A percentile compares a stretch with the other conserved stretches of the same genome.
These are phyloP conservation scores for Prinia subflava DNA, from an alignment of 2,113 vertebrate genomes.

Conservation along the genomic window DNA sequence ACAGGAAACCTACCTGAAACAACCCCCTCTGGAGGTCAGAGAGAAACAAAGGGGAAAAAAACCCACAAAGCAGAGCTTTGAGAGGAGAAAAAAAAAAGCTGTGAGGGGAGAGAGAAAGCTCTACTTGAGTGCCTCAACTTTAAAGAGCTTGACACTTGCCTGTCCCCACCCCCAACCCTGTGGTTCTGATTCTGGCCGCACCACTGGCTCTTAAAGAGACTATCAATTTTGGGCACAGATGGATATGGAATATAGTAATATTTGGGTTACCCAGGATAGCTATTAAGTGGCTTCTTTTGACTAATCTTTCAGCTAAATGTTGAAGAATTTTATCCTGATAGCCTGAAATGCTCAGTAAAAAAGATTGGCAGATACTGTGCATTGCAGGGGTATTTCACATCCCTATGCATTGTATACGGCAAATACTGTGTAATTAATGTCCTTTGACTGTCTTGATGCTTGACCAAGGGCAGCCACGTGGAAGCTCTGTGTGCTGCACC, in stretches of 20 bases:
- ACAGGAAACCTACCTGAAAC: neutral
- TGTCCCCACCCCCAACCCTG: neutral
- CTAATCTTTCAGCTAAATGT: neutral
- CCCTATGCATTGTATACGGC: neutral
- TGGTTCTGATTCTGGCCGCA: neutral
- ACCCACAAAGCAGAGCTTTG: neutral
- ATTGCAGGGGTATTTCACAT: neutral
- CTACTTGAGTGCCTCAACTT: neutral
- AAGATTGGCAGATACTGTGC: neutral
- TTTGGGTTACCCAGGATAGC: neutral
- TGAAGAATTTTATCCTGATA: neutral
- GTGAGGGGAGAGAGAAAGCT: neutral
- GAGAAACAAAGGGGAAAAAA: neutral
- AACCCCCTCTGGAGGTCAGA: neutral
- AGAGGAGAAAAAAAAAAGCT: neutral
- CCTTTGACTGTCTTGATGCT: neutral
- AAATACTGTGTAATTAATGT: neutral
- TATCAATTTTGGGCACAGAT: neutral
- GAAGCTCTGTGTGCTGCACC: neutral
- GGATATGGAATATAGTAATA: neutral
- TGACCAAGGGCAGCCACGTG: neutral
- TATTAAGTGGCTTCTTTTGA: neutral
- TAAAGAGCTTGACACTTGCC: neutral
- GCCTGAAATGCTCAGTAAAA: neutral
- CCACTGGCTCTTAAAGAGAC: fast-evolving